Base-by-base conservation (phyloP, 2,113 vertebrate genomes). In the Dicrurus megarhynchus region DNA sequence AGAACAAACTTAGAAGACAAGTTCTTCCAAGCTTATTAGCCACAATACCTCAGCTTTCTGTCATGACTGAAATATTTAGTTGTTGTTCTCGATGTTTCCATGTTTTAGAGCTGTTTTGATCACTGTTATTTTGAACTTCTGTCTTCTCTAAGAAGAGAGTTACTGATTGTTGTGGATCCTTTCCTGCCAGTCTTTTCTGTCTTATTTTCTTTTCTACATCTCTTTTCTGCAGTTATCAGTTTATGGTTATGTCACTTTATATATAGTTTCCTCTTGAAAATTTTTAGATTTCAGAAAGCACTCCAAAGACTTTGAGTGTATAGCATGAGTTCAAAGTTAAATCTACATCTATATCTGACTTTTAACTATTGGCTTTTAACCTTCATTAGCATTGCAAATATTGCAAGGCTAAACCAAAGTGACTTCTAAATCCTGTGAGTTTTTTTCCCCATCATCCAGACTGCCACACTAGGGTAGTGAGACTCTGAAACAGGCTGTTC, bases 401-500 rank as follows among this genome's bases (percentile, higher is more conserved):
- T 16, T 60, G 64, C 11, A 59, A 60, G 53, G 17, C 5, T 57
- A 44, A 69, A 80, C 5, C 1, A 4, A 52, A 69, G 2, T 13
- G 16, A 53, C 32, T 71, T 75, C 13, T 55, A 46, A 76, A 39
- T 77, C 49, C 26, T 56, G 2, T 28, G 14, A 63, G 23, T 7
- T 49, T 60, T 7, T n/a, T 8, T 1, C 9, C 3, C 2, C 3
- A 5, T 32, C 24, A 63, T 42, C 17, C 18, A 44, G 13, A 30
- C 10, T 20, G 14, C 10, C 13, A 35, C 3, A 10, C 64, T 28
- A 52, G 13, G 9, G 13, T 44, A 28, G 16, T 37, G 10, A 55
- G 39, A 15, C 24, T 47, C 19, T n/a, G 32, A 28, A 55, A 47
- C 6, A 42, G 5, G 7, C 13, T 50, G 33, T 16, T 63, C 52